phyloP scores from a whole-genome alignment of 2,113 vertebrate genomes.

The Sclerurus mexicanus region DNA sequence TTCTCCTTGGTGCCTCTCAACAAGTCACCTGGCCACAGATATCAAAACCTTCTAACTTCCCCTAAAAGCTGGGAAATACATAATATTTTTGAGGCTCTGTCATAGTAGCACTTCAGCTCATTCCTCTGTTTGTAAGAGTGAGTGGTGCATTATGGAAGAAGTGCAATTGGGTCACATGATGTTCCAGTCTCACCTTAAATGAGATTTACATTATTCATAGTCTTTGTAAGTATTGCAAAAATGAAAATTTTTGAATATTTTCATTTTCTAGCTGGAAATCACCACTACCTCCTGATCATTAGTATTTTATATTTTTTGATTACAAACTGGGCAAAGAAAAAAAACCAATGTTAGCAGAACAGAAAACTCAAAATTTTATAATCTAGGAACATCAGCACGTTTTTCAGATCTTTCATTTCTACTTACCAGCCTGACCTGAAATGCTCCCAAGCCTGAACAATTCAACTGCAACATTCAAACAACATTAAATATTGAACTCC shows the following conservation, averaged over 20 bases:
- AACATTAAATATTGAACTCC: not conserved
- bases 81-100: not conserved
- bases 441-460: not conserved
- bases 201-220: not conserved
- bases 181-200: not conserved
- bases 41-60: not conserved
- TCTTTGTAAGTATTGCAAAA: not conserved
- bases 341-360: not conserved
- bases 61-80: not conserved
- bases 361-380: not conserved
- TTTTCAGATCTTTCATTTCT: not conserved
- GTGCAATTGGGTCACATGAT: not conserved
- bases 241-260: not conserved
- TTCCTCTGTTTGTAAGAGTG: not conserved
- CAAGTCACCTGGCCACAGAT: not conserved
- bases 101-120: not conserved
- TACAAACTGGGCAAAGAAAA: not conserved
- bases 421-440: not conserved
- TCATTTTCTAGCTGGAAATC: not conserved
- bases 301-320: not conserved
- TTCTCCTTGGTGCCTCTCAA: not conserved
- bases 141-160: not conserved
- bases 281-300: not conserved
- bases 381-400: not conserved
- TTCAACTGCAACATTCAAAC: not conserved